Conservation (phyloP, 1,140 invertebrate genomes). For the Tetragonula clypearis region DNA sequence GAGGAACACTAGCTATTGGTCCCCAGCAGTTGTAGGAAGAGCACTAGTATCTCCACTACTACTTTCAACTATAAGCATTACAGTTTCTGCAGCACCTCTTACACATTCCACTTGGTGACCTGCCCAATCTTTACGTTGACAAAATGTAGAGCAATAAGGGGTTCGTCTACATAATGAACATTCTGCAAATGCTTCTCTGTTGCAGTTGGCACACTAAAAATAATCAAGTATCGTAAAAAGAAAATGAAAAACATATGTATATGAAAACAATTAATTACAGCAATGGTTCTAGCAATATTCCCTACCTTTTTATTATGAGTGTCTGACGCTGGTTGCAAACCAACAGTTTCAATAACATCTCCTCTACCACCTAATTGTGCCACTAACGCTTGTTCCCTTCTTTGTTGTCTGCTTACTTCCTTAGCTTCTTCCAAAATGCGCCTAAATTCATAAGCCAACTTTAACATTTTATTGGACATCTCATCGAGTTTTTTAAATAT, state of each 20-base stretch:
- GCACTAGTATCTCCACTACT: constrained; percentile 74
- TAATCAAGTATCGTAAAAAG: constrained; percentile 7
- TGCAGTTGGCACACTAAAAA: constrained; percentile 92
- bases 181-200: constrained; percentile 91
- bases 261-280: neutral
- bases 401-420: constrained; percentile 84
- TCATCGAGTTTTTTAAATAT: constrained; percentile 88
- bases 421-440: constrained; percentile 87
- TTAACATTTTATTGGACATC: constrained; percentile 85
- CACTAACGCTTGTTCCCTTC: constrained; percentile 87
- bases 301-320: constrained; percentile 83
- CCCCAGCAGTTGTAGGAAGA: constrained; percentile 69
- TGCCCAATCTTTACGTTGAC: constrained; percentile 93
- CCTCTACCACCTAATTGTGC: constrained; percentile 76
- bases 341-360: constrained; percentile 82
- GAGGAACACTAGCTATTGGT: constrained; percentile 79
- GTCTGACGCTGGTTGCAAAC: constrained; percentile 83
- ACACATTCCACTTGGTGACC: constrained; percentile 93
- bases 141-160: constrained; percentile 93
- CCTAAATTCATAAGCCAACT: constrained; percentile 86
- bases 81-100: constrained; percentile 84
- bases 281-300: neutral
- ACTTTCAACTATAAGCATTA: constrained; percentile 84
- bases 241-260: neutral
- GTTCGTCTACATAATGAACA: constrained; percentile 92